Base-by-base conservation (phyloP, 2,888 invertebrate species). In the Heteromyza rotundicornis region DNA sequence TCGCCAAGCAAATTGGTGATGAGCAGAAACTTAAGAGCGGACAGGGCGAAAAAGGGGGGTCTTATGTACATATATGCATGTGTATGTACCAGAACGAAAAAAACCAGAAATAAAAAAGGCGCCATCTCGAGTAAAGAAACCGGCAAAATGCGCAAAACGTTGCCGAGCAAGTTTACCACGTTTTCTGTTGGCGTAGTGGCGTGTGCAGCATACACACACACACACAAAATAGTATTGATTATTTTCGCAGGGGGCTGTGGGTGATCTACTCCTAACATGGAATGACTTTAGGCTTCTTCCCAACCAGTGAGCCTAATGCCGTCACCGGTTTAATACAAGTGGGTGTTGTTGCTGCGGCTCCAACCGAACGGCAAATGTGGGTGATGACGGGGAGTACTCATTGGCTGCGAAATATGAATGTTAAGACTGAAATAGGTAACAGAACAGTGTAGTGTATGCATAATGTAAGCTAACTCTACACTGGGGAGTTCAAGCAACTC, bases 181-280 rank as follows among this genome's bases (percentile, higher is more conserved):
- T 68, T 73, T 73, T 59, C 64, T 73, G 72, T 73, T 73, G 75
- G 70, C 72, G 73, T 73, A 73, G 73, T 20, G 14, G 20, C 32
- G 20, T n/a, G 19, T 10, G 35, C 52, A 3, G 32, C 32, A 32
- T n/a, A 32, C 32, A 32, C 32, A 12, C 32, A 12, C 32, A 32
- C 5, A 32, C 5, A 32, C 12, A 32, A 40, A 40, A 7, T 40
- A 22, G 19, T 57, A 57, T 57, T 49, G 57, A 57, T 57, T 57
- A 20, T 57, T 57, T 56, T 49, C 19, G 47, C 19, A 3, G 47
- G 47, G 5, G 20, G 47, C 47, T 8, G 47, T 3, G 32, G 32
- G 40, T 14, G 5, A 14, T 5, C 47, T 47, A 17, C 40, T 14
- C 17, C 47, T 47, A 7, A 40, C n/a, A n/a, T n/a, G n/a, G n/a